phyloP scores from a whole-genome alignment of 2,113 vertebrate species.

The Vombatus ursinus region DNA sequence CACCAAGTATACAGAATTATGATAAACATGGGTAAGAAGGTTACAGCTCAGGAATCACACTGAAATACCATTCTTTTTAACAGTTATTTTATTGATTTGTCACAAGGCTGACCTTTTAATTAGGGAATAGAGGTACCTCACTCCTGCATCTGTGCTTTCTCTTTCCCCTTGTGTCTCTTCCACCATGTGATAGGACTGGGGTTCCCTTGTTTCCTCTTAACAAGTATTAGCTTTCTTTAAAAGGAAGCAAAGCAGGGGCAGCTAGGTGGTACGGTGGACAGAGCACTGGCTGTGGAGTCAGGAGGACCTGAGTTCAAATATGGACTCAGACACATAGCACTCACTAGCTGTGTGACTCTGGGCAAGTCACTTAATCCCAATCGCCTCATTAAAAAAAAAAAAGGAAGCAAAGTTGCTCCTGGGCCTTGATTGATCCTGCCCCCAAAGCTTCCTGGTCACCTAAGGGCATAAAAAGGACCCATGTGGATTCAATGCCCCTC shows the following conservation, averaged over 20 bases:
- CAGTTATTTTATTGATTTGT: background rate
- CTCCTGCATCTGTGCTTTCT: background rate
- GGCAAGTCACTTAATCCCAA: no score
- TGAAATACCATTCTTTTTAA: background rate
- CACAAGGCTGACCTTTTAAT: background rate
- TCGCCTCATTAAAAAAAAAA: background rate
- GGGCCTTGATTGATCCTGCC: background rate
- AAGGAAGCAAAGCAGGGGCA: background rate
- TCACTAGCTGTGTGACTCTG: no score
- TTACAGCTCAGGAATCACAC: slow-evolving; percentile 38
- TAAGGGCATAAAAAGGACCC: background rate
- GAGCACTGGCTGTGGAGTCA: no score
- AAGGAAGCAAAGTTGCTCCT: background rate
- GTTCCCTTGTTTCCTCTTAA: slow-evolving; percentile 3
- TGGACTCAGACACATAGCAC: no score
- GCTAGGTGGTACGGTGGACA: no score
- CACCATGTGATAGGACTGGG: background rate
- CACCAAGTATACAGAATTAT: slow-evolving; percentile 80
- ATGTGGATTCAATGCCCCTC: background rate
- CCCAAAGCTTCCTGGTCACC: background rate
- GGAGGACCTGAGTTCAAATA: no score
- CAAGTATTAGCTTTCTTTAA: background rate
- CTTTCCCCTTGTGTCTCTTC: background rate
- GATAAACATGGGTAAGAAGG: slow-evolving; percentile 75
- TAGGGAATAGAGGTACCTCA: background rate